Evolutionary conservation across 2,113 vertebrate genomes (phyloP).

Genomic region (Hippocampus guttulatus): DNA sequence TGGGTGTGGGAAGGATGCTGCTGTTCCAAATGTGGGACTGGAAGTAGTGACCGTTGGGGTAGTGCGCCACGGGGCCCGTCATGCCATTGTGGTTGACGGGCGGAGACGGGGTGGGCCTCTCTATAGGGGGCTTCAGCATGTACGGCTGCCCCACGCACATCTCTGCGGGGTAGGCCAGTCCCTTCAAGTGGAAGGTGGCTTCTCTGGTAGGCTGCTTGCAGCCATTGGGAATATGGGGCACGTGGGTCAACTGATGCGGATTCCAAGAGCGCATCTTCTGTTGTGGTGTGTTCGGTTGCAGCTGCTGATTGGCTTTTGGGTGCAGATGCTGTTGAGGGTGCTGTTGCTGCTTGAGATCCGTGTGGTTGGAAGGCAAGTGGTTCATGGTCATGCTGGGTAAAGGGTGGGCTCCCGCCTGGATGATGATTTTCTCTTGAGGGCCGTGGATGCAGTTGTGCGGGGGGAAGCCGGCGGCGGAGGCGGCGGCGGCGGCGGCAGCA

Average conservation of each 20-base stretch:
- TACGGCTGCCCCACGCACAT: conserved; percentile 92
- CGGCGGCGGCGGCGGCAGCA: too few species aligned
- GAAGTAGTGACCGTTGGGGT: conserved; percentile 93
- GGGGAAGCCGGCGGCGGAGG: conserved; percentile 45
- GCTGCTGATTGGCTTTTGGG: conserved; percentile 66
- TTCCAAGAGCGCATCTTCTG: conserved; percentile 85
- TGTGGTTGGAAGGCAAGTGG: conserved; percentile 84
- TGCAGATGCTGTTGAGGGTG: conserved; percentile 61
- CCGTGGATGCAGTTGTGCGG: conserved; percentile 83
- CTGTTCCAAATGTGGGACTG: conserved; percentile 88
- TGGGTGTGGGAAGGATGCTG: conserved; percentile 96
- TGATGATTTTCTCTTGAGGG: conserved; percentile 82
- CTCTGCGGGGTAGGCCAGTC: conserved; percentile 85
- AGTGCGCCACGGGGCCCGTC: conserved; percentile 82
- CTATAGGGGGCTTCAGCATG: conserved; percentile 85
- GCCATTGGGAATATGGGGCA: conserved; percentile 85
- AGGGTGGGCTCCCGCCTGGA: conserved; percentile 71
- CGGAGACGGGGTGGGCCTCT: conserved; percentile 91
- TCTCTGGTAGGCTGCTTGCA: conserved; percentile 81
- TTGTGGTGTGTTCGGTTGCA: conserved; percentile 62
- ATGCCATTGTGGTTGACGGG: conserved; percentile 83
- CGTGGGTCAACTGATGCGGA: conserved; percentile 89
- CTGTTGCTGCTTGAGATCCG: conserved; percentile 84
- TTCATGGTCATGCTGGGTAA: conserved; percentile 77
- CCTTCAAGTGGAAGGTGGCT: conserved; percentile 81